Evolutionary conservation across 2,797 vertebrate species (phyloP), one percentile per base, ranked within the genome.

Genomic region (Rhincodon typus): DNA sequence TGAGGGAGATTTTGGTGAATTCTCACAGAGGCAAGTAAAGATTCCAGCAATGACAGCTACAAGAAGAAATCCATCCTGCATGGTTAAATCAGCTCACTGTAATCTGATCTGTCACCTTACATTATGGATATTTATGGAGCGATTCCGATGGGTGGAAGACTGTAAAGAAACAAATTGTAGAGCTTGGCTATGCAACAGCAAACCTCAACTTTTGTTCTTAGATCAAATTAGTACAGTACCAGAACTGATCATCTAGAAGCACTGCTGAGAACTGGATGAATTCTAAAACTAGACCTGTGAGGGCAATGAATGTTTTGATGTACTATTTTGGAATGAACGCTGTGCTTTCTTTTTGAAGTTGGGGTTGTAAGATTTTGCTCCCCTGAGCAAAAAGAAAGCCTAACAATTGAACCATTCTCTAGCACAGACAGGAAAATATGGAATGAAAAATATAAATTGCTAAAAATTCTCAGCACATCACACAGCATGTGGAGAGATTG

Each of bases 61-160:
- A 97, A 98, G 98, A 98, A 98, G 98, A 97, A 98, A 98, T 97
- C 98, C 97, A 97, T 97, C 97, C 98, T 98, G 98, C 97, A 96
- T 97, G 97, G 98, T 98, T 98, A 98, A 99, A 99, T 99, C 98
- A 98, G 97, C 97, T 98, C 98, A 97, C 97, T 97, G 98, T 98
- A 97, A 97, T 98, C 98, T 98, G 98, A 98, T 98, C 98, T 98
- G 98, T 98, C 98, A 50, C 42, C 34, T 77, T 50, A 46, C 27
- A 34, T 34, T 95, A n/a, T 5, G 46, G 94, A 77, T 95, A 77
- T 95, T 95, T 53, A 95, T 50, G 70, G 69, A 30, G 42, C 42
- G 72, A 72, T 34, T 23, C 69, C 50, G 17, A 53, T 25, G 19
- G 46, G 42, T 27, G 53, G 27, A n/a, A 69, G 46, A 50, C 42